phyloP scores from a whole-genome alignment of 1,140 invertebrate species.

The Bombus breviceps region DNA sequence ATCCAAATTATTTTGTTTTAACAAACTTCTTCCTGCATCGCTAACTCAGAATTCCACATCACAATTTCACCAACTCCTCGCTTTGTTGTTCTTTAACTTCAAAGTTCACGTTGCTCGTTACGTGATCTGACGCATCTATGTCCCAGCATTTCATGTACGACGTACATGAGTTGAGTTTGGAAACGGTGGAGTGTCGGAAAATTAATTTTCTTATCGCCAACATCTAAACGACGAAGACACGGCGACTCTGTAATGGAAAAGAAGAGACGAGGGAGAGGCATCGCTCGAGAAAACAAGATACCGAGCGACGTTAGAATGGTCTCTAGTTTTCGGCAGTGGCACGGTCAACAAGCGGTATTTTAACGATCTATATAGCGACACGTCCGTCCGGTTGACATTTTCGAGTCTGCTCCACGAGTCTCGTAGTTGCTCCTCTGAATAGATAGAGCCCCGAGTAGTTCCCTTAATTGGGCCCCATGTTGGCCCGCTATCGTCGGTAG shows the following conservation, averaged over 20 bases:
- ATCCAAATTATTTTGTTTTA: not conserved
- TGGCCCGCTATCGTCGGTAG: constrained; percentile 76
- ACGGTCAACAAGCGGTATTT: constrained; percentile 57
- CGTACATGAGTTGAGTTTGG: not conserved
- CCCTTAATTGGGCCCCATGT: constrained; percentile 80
- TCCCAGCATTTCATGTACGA: not conserved
- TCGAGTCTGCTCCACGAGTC: constrained; percentile 10
- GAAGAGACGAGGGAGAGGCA: not conserved
- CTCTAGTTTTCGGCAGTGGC: constrained; percentile 40
- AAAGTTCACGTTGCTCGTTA: not conserved
- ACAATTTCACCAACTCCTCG: not conserved
- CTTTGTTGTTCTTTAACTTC: not conserved
- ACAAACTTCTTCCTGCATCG: not conserved
- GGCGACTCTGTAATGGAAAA: not conserved
- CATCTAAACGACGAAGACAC: constrained; percentile 33
- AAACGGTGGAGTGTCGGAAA: constrained; percentile 52
- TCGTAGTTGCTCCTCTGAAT: constrained; percentile 40
- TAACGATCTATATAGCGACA: constrained; percentile 65
- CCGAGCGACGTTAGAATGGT: not conserved
- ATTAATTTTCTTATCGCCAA: constrained; percentile 52
- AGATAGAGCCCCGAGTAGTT: constrained; percentile 63
- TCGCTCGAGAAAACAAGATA: constrained; percentile 35
- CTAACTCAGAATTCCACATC: not conserved
- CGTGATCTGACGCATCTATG: not conserved
- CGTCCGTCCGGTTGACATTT: constrained; percentile 56